Evolutionary conservation across 2,113 vertebrate genomes (phyloP).

Genomic region (Neolamprologus variostigma): DNA sequence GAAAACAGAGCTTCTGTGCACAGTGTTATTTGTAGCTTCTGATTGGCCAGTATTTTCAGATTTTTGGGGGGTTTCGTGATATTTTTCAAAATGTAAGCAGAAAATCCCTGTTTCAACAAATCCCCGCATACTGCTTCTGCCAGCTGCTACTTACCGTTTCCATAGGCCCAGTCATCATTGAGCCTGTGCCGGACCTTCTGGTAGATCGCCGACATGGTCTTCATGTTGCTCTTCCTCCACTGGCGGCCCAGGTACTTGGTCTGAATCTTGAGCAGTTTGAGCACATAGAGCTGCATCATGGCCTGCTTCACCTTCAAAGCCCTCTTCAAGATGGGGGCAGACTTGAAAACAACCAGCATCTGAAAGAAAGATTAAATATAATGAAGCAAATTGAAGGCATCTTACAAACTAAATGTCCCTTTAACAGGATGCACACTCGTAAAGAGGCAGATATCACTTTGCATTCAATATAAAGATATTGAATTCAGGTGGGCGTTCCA

Average conservation of each 20-base stretch:
- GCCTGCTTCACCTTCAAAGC: constrained; percentile 96
- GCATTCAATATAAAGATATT: not conserved
- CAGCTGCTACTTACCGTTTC: constrained; percentile 85
- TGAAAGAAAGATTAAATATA: constrained; percentile 11
- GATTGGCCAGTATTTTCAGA: not conserved
- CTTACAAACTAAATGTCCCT: not conserved
- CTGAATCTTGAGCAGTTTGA: constrained; percentile 95
- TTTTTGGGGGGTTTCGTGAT: fast-evolving
- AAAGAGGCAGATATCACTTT: not conserved
- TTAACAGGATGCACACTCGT: fast-evolving
- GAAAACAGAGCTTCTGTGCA: not conserved
- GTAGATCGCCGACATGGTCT: constrained; percentile 98
- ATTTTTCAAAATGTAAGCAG: not conserved
- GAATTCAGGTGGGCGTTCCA: fast-evolving
- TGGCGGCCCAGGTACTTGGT: constrained; percentile 96
- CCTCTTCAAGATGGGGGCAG: constrained; percentile 91
- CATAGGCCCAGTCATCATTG: constrained; percentile 97
- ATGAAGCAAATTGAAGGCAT: not conserved
- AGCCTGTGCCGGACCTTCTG: constrained; percentile 97
- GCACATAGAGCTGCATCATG: constrained; percentile 94
- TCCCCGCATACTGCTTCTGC: constrained; percentile 60
- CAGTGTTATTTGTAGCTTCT: not conserved
- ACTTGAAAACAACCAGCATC: constrained; percentile 99
- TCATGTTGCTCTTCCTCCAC: constrained; percentile 99
- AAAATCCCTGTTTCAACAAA: not conserved